Percentiles rank a stretch among this genome's conserved stretches.
Conservation (phyloP, 2,888 invertebrate species). For the Campoletis raptor region DNA sequence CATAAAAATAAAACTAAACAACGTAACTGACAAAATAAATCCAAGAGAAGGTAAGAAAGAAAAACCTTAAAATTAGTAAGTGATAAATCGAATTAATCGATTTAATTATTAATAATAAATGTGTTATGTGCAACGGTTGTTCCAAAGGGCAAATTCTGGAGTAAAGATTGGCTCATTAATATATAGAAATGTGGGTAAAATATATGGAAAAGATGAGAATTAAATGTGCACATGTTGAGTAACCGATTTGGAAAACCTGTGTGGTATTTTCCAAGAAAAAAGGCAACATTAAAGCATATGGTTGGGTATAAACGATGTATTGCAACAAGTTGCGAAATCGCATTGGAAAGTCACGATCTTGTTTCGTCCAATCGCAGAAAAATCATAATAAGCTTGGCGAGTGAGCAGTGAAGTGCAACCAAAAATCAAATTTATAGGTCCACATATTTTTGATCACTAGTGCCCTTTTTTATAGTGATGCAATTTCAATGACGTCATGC, state of each 20-base stretch:
- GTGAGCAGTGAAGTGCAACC: slow-evolving; percentile 37
- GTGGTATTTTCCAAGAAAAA: neutral
- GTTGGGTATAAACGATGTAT: slow-evolving; percentile 11
- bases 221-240: neutral
- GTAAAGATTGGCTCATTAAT: neutral
- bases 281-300: slow-evolving; percentile 45
- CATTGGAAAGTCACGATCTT: slow-evolving; percentile 21
- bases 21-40: neutral
- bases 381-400: slow-evolving; percentile 10
- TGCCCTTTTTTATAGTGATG: slow-evolving; percentile 54
- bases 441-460: slow-evolving; percentile 21
- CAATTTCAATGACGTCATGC: slow-evolving; percentile 64
- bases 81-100: neutral
- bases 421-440: slow-evolving; percentile 42
- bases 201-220: slow-evolving; percentile 6
- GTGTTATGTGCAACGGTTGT: no score
- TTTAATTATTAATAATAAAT: neutral
- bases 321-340: slow-evolving; percentile 60
- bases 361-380: neutral
- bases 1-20: neutral
- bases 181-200: neutral
- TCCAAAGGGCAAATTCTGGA: neutral
- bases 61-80: neutral
- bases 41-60: neutral
- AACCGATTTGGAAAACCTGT: slow-evolving; percentile 9